Conservation (phyloP, 2,797 vertebrate species). For the Phylloscopus collybita region DNA sequence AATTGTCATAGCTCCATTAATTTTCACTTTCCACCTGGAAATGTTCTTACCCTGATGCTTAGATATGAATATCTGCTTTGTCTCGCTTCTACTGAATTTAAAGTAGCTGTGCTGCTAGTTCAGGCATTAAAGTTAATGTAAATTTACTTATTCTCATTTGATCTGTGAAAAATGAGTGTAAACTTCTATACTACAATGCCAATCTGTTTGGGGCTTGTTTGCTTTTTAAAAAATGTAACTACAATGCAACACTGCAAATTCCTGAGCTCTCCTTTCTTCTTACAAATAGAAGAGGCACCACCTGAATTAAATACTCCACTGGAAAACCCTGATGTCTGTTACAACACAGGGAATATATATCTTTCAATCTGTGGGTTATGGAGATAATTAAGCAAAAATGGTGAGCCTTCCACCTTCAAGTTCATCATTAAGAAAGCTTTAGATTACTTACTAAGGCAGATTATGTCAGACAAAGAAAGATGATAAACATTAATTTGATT, state of each 20-base stretch:
- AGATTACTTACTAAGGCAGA: neutral
- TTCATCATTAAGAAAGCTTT: neutral
- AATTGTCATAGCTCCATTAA: slow-evolving; percentile 36
- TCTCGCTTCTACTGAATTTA: slow-evolving; percentile 12
- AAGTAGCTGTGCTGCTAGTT: slow-evolving; percentile 10
- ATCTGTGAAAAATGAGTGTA: slow-evolving; percentile 20
- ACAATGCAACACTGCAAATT: neutral
- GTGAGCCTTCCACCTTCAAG: neutral
- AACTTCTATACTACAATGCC: neutral
- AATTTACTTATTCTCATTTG: slow-evolving; percentile 45
- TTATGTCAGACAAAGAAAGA: neutral
- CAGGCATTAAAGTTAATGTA: slow-evolving; percentile 21
- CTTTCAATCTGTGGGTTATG: neutral
- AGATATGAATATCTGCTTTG: slow-evolving; percentile 1
- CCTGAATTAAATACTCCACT: neutral
- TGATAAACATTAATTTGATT: neutral
- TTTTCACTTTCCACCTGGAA: slow-evolving; percentile 29
- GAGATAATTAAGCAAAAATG: slow-evolving; percentile 19
- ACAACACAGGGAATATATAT: neutral
- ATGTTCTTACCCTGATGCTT: neutral
- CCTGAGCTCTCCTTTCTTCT: neutral
- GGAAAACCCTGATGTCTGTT: neutral
- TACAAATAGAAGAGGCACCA: neutral
- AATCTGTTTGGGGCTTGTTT: neutral
- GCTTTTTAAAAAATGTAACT: neutral